Conservation (phyloP, 2,888 invertebrate genomes). For the Lycophotia porphyrea region DNA sequence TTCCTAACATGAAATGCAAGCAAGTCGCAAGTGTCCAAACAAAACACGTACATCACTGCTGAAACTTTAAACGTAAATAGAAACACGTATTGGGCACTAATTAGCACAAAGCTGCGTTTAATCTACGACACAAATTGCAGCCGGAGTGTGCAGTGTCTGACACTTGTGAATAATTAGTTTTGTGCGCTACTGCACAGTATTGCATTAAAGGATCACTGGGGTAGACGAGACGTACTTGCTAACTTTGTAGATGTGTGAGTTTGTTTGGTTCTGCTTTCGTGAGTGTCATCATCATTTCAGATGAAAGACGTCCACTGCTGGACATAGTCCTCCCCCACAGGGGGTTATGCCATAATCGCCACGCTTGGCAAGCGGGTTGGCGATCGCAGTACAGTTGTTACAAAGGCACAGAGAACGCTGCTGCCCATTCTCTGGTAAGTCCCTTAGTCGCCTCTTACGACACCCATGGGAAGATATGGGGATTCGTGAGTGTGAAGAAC, state of each 20-base stretch:
- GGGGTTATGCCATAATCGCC: too few species aligned
- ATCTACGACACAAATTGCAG: slow-evolving; percentile 53
- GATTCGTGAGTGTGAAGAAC: neutral
- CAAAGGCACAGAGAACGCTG: too few species aligned
- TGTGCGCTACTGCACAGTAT: slow-evolving; percentile 20
- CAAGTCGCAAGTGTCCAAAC: neutral
- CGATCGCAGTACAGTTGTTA: too few species aligned
- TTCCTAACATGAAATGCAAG: too few species aligned
- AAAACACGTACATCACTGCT: neutral
- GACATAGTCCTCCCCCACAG: too few species aligned
- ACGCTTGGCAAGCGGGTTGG: too few species aligned
- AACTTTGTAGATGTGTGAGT: neutral
- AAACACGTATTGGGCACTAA: slow-evolving; percentile 33
- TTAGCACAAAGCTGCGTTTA: slow-evolving; percentile 52
- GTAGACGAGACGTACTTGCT: neutral
- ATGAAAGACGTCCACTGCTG: too few species aligned
- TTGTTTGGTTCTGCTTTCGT: neutral
- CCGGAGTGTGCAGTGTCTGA: slow-evolving; percentile 49
- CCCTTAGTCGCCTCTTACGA: too few species aligned
- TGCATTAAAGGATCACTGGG: slow-evolving; percentile 33
- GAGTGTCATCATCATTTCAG: too few species aligned
- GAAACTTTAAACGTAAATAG: slow-evolving; percentile 14
- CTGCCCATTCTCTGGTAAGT: too few species aligned
- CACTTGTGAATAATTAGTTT: slow-evolving; percentile 48
- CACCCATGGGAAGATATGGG: too few species aligned